phyloP scores from a whole-genome alignment of 1,140 invertebrate species.

The Pseudobourletiella spinata region DNA sequence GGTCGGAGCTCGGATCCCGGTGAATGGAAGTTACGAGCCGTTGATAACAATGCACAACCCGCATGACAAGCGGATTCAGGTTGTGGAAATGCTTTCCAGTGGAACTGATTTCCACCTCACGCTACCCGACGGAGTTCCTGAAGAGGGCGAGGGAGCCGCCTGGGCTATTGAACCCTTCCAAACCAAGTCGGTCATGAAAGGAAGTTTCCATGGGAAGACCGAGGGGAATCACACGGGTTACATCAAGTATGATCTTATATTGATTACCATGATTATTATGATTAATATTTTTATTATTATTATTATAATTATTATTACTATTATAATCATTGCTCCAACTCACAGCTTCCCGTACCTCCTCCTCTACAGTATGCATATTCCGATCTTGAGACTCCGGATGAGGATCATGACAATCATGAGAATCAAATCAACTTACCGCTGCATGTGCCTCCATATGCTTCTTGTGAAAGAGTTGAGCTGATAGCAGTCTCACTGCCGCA shows the following conservation, averaged over 20 bases:
- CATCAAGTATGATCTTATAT: slow-evolving; percentile 50
- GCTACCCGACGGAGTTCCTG: slow-evolving; percentile 50
- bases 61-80: slow-evolving; percentile 72
- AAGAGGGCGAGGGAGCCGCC: slow-evolving; percentile 63
- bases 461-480: no score
- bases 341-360: no score
- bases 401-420: no score
- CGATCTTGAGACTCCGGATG: no score
- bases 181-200: slow-evolving; percentile 77
- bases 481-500: no score
- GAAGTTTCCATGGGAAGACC: slow-evolving; percentile 65
- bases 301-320: no score
- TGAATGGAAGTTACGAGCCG: slow-evolving; percentile 83
- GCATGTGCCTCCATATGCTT: no score
- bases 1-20: slow-evolving; percentile 76
- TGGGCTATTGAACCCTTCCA: slow-evolving; percentile 88
- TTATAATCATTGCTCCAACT: no score
- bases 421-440: no score
- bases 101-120: slow-evolving; percentile 84
- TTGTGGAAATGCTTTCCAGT: slow-evolving; percentile 53
- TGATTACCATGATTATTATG: no score
- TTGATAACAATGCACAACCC: slow-evolving; percentile 92
- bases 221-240: slow-evolving; percentile 75
- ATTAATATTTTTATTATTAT: no score
- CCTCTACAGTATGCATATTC: no score